phyloP scores from a whole-genome alignment of 2,888 invertebrate species.

The Strigamia crassipes region DNA sequence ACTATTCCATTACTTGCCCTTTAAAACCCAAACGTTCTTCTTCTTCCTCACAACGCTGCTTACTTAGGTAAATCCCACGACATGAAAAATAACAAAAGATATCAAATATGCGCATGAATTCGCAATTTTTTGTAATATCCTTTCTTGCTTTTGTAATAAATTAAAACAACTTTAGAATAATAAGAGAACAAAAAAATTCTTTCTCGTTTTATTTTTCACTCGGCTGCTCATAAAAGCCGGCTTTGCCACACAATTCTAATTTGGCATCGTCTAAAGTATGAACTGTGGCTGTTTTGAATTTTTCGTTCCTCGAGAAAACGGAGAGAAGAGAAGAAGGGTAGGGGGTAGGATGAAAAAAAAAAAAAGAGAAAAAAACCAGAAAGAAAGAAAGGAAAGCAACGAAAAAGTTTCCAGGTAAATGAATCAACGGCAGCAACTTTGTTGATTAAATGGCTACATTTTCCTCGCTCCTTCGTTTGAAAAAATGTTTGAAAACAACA shows the following conservation, averaged over 20 bases:
- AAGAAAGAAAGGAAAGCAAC: not conserved
- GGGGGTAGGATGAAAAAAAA: too few species aligned
- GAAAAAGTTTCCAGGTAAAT: not conserved
- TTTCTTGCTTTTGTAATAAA: not conserved
- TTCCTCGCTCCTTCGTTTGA: not conserved
- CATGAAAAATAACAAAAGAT: constrained; percentile 18
- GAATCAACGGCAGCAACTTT: not conserved
- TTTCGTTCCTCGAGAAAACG: not conserved
- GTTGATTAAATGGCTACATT: not conserved
- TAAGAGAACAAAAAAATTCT: not conserved
- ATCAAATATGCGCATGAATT: constrained; percentile 24
- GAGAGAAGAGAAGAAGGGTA: not conserved
- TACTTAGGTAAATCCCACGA: constrained; percentile 26
- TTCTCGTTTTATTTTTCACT: constrained; percentile 5
- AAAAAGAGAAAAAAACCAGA: not conserved
- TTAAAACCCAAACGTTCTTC: not conserved
- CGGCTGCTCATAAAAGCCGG: constrained; percentile 22
- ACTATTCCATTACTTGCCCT: not conserved
- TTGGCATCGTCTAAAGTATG: not conserved
- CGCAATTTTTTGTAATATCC: constrained; percentile 24
- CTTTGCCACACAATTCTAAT: constrained; percentile 24
- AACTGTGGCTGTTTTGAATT: constrained; percentile 28
- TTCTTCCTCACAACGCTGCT: not conserved
- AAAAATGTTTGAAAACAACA: not conserved
- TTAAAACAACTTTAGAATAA: not conserved